Evolutionary conservation across 1,140 invertebrate genomes (phyloP), one percentile per base, ranked within the genome.

Genomic region (Orchestia grillus): DNA sequence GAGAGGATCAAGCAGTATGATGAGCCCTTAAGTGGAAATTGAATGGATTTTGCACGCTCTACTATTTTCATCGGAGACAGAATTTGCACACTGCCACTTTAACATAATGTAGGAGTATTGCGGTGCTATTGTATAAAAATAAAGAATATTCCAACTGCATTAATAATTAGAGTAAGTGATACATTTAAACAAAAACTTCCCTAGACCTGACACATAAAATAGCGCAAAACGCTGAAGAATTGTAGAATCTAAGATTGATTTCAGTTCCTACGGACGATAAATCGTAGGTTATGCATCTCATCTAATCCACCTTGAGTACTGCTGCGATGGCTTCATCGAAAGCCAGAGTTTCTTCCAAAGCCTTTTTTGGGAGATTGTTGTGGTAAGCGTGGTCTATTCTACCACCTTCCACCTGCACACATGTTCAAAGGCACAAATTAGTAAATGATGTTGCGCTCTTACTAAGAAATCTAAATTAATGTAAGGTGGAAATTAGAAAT

Each of bases 341-440:
- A 53, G 98, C 98, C 6, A 98, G 97, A 0, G 98, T 98, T 97
- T 99, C 98, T 97, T 98, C 98, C 3, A 99, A 97, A 0, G 98
- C 98, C 96, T 98, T 98, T 95, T 98, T 98, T 0, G 98, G 98
- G 96, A 98, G 98, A 96, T 98, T 98, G 96, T 53, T 88, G 53
- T 97, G 96, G 44, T 95, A 96, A 36, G 95, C 97, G 87, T 97
- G 96, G 77, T 97, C 96, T 28, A 97, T 97, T 95, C 98, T 98
- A 16, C 98, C 98, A 44, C 98, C 98, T 47, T 96, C 96, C 42
- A 96, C 96, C 96, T 96, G 96, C 44, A 40, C 43, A 44, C 28
- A 90, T 41, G 62, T 77, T 36, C 62, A 77, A 36, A 36, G 28
- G 1, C 11, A 53, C 47, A 53, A 53, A 6, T 53, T 53, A 53